A percentile compares a stretch with the other conserved stretches of the same genome.
Conservation (phyloP, 2,888 invertebrate species). For the Thereva unica region DNA sequence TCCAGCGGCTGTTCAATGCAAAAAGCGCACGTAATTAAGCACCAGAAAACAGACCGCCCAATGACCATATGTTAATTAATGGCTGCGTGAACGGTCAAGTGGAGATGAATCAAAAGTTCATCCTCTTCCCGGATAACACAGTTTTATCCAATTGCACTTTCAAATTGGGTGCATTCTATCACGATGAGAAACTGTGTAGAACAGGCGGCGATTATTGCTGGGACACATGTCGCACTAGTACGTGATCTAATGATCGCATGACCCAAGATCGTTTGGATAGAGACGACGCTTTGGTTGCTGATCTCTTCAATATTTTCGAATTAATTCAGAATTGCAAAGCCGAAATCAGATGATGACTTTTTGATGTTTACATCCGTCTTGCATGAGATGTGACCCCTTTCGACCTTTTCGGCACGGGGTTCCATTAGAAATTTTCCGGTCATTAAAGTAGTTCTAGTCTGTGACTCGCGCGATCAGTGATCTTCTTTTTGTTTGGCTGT, state of each 20-base stretch:
- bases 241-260: no score
- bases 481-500: slow-evolving; percentile 5
- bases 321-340: no score
- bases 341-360: no score
- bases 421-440: not conserved
- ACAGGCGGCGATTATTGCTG: slow-evolving; percentile 7
- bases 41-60: not conserved
- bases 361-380: no score
- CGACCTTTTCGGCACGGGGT: not conserved
- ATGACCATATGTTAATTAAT: not conserved
- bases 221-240: no score
- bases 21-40: slow-evolving; percentile 14
- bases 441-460: not conserved
- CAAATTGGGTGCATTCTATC: slow-evolving; percentile 9
- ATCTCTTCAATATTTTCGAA: no score
- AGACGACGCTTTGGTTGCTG: no score
- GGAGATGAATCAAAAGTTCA: slow-evolving; percentile 21
- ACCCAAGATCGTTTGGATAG: no score
- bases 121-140: slow-evolving; percentile 6
- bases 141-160: slow-evolving; percentile 26
- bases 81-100: slow-evolving; percentile 22
- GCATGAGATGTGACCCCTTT: not conserved
- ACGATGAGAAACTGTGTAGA: slow-evolving; percentile 6
- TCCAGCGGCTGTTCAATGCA: not conserved
- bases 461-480: slow-evolving; percentile 23